Base-by-base conservation (phyloP, 1,140 invertebrate genomes). In the Apis dorsata region DNA sequence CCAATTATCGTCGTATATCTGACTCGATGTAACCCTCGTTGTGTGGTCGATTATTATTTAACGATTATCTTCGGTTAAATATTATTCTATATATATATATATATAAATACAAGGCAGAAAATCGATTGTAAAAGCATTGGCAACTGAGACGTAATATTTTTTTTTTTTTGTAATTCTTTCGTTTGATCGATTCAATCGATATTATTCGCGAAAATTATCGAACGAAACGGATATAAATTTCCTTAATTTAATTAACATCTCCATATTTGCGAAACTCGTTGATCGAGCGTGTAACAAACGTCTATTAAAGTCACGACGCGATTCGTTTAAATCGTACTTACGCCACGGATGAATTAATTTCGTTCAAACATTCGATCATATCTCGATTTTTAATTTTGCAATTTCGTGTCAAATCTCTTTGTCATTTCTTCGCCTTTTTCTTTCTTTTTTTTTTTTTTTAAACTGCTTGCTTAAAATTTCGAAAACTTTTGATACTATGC, bases 311-410 rank as follows among this genome's bases (percentile, higher is more conserved):
- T 57, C 19, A 10, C 75, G 24, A 44, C 34, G 34, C 34, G 0
- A 44, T 4, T 77, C 66, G 55, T 77, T 55, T 34, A 77, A 66
- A 77, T 12, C 44, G 34, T 63, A 75, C 13, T 75, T 75, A 28
- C 10, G 24, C 34, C n/a, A 12, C 57, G 34, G 7, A 24, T n/a
- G 73, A 62, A 75, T 75, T 49, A 19, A 74, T 49, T 3, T 13
- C 24, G 62, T 44, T 44, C 49, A 9, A 10, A 1, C 55, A 10
- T 7, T 53, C 55, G 7, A 3, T 17, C 13, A 9, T 62, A 15
- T 5, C 2, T 28, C 44, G 24, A 76, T 76, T 65, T 57, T 21
- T 17, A 13, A 21, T 7, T 44, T 44, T 44, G 34, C 34, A 34
- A 44, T 44, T 24, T 44, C 34, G 34, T 44, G 34, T 44, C 34